A percentile compares a stretch with the other conserved stretches of the same genome.
phyloP scores from a whole-genome alignment of 2,888 invertebrate species.

The Melanchra persicariae region DNA sequence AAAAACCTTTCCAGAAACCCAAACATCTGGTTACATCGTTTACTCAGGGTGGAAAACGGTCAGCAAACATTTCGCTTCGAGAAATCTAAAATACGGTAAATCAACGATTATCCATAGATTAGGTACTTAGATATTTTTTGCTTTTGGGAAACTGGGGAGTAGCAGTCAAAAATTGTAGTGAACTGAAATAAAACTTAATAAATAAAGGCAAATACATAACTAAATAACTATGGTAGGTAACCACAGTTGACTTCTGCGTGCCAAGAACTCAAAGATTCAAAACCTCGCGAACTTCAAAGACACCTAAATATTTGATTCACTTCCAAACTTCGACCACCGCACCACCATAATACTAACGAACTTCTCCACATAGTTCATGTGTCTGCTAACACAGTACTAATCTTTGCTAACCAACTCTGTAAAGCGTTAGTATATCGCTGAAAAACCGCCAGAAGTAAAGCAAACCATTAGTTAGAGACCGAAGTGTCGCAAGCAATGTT shows the following conservation, averaged over 20 bases:
- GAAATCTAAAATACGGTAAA: too few species aligned
- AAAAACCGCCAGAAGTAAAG: slow-evolving; percentile 25
- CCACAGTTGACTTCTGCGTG: slow-evolving; percentile 13
- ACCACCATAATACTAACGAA: slow-evolving; percentile 46
- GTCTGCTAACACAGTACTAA: slow-evolving; percentile 23
- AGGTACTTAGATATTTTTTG: too few species aligned
- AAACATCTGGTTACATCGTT: too few species aligned
- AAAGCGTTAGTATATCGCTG: neutral
- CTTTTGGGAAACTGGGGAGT: too few species aligned
- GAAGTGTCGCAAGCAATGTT: slow-evolving; percentile 50
- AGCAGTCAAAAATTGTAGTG: neutral
- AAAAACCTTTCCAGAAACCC: too few species aligned
- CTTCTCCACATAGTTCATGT: slow-evolving; percentile 31
- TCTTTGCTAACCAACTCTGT: slow-evolving; percentile 35
- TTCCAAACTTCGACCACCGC: slow-evolving; percentile 35
- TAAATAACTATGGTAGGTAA: neutral
- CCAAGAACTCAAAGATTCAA: slow-evolving; percentile 46
- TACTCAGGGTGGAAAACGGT: too few species aligned
- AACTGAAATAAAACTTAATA: neutral
- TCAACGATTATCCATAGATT: too few species aligned
- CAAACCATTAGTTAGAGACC: slow-evolving; percentile 33
- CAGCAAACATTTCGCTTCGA: too few species aligned
- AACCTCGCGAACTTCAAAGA: slow-evolving; percentile 40
- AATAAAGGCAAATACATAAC: neutral
- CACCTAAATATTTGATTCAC: slow-evolving; percentile 55